phyloP scores from a whole-genome alignment of 2,113 vertebrate species.

The Arenaria interpres region DNA sequence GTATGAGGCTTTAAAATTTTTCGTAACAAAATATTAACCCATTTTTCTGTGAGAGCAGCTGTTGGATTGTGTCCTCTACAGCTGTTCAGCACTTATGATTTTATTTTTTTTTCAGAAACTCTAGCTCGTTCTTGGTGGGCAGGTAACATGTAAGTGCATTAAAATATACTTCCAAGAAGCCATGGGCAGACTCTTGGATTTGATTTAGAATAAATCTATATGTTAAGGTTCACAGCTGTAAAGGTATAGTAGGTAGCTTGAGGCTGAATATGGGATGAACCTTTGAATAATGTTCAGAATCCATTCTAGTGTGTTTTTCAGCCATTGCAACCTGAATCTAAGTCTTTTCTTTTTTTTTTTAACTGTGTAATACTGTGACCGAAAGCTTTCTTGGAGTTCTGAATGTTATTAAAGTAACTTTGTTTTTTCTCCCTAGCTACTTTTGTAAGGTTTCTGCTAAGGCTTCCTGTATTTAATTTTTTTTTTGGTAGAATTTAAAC shows the following conservation, averaged over 20 bases:
- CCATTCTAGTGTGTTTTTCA: not conserved
- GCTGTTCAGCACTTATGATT: not conserved
- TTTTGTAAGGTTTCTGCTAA: not conserved
- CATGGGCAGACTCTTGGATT: not conserved
- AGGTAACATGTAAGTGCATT: not conserved
- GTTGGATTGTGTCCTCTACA: not conserved
- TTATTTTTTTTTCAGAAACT: not conserved
- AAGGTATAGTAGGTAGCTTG: not conserved
- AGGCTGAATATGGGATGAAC: not conserved
- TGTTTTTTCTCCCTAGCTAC: not conserved
- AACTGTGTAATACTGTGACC: not conserved
- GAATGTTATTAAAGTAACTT: not conserved
- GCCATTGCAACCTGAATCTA: not conserved
- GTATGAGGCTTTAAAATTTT: not conserved
- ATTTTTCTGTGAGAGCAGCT: not conserved
- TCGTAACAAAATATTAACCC: not conserved
- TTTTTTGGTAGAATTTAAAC: not conserved
- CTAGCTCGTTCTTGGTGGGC: not conserved
- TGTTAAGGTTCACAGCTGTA: not conserved
- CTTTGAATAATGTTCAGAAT: not conserved
- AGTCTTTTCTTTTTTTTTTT: not conserved
- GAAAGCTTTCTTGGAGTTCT: not conserved
- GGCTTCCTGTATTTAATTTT: not conserved
- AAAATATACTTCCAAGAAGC: not conserved
- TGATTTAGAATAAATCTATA: not conserved